phyloP scores from a whole-genome alignment of 2,113 vertebrate genomes.

The Chaetura pelagica region DNA sequence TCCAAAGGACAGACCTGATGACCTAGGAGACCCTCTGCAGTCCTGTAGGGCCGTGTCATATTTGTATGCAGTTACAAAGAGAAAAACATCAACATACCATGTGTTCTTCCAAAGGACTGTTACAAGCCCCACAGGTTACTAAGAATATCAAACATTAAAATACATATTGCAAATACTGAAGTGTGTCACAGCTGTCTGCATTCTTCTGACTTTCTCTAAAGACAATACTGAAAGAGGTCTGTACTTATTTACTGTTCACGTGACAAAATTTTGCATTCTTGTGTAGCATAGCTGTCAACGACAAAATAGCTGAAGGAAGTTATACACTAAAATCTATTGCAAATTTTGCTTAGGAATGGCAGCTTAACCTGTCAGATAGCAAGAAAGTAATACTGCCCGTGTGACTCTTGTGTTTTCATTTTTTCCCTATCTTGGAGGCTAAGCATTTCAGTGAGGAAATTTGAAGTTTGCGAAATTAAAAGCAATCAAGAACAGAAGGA shows the following conservation, averaged over 20 bases:
- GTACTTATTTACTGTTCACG: neutral
- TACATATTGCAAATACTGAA: neutral
- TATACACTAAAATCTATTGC: neutral
- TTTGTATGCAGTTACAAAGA: neutral
- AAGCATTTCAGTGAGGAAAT: conserved; percentile 40
- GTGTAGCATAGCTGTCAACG: neutral
- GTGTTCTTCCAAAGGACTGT: neutral
- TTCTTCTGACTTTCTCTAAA: neutral
- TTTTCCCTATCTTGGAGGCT: conserved; percentile 34
- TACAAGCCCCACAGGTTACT: neutral
- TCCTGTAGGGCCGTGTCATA: neutral
- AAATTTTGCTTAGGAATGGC: conserved; percentile 40
- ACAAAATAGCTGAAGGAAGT: neutral
- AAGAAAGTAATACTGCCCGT: conserved; percentile 38
- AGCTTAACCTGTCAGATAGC: conserved; percentile 45
- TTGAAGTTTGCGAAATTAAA: conserved; percentile 45
- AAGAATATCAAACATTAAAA: neutral
- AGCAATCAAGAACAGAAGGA: neutral
- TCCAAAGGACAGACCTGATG: neutral
- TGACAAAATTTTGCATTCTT: neutral
- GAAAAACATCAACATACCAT: neutral
- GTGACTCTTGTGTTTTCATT: conserved; percentile 47
- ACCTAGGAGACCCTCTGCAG: neutral
- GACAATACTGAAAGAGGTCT: neutral
- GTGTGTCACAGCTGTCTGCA: neutral